Conservation (phyloP, 92 coral and sea anemone species). For the Epizoanthus scotinus region DNA sequence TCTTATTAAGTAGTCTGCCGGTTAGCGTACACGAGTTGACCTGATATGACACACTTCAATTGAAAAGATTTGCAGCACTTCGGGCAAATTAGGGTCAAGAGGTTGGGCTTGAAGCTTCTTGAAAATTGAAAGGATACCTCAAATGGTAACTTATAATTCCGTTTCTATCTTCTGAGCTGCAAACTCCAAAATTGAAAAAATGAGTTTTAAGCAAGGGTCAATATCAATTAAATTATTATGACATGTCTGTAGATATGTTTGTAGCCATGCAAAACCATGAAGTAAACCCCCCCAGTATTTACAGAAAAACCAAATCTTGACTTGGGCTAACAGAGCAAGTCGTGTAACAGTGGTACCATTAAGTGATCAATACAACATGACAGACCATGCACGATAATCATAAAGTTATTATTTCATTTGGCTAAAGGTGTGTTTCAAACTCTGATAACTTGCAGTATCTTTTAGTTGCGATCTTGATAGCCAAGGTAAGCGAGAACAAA, state of each 20-base stretch:
- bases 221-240: no score
- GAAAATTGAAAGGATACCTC: not conserved
- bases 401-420: constrained; percentile 6
- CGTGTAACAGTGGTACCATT: not conserved
- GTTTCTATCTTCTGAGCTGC: no score
- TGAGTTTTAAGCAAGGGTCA: no score
- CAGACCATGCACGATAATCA: not conserved
- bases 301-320: not conserved
- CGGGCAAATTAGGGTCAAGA: constrained; percentile 23
- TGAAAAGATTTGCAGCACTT: constrained; percentile 4
- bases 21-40: constrained; percentile 13
- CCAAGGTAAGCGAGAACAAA: not conserved
- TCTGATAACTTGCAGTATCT: constrained; percentile 18
- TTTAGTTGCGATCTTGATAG: not conserved
- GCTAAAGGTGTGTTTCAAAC: constrained; percentile 21
- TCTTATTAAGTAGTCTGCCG: not conserved
- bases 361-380: constrained; percentile 19
- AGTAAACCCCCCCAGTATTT: not conserved
- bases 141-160: no score
- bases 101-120: not conserved
- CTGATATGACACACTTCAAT: constrained; percentile 15
- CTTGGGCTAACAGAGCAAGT: not conserved
- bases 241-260: no score
- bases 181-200: no score
- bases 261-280: not conserved